Conservation (phyloP, 1,140 invertebrate species). For the Mycetomoellerius zeteki region DNA sequence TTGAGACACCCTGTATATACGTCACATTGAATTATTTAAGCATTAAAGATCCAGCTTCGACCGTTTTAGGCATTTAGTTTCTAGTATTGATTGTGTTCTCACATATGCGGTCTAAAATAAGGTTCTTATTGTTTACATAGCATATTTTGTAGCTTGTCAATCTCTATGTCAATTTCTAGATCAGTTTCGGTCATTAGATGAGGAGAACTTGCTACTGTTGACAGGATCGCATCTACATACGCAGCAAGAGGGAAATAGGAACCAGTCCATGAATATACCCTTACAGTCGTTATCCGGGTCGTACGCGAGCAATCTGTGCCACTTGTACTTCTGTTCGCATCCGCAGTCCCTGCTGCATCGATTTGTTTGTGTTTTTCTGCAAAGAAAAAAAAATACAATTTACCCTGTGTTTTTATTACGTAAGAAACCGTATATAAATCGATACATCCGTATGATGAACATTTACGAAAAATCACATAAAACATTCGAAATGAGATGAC, state of each 20-base stretch:
- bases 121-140: too few relatives aligned
- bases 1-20: too few relatives aligned
- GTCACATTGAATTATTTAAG: too few relatives aligned
- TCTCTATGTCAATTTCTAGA: not conserved
- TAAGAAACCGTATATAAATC: not conserved
- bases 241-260: conserved; percentile 97
- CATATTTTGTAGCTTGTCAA: not conserved
- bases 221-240: conserved; percentile 93
- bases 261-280: conserved; percentile 98
- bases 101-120: too few relatives aligned
- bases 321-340: conserved; percentile 96
- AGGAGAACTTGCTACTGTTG: conserved; percentile 70
- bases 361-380: conserved; percentile 92
- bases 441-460: not conserved
- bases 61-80: too few relatives aligned
- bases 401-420: not conserved
- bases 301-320: conserved; percentile 95
- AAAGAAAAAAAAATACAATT: conserved; percentile 81
- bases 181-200: conserved; percentile 72
- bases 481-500: not conserved
- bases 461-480: not conserved
- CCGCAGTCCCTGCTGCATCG: conserved; percentile 94
- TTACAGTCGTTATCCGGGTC: conserved; percentile 97
- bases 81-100: too few relatives aligned
- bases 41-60: too few relatives aligned